Percentiles rank a stretch among this genome's conserved stretches.
Conservation (phyloP, 2,113 vertebrate genomes). For the Ophiodon elongatus region DNA sequence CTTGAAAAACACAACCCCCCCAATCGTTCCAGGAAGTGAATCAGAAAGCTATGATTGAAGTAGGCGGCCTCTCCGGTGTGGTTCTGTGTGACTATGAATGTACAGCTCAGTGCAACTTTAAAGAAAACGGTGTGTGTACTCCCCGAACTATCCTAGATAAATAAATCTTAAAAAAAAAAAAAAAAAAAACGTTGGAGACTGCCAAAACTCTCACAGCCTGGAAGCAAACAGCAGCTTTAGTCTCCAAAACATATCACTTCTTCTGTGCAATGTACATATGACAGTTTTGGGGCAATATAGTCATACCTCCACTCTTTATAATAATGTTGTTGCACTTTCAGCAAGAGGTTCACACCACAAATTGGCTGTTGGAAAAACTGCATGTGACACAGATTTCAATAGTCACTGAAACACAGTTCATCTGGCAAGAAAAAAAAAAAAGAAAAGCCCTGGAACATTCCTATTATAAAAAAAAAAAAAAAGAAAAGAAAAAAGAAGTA, state of each 20-base stretch:
- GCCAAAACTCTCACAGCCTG: conserved; percentile 32
- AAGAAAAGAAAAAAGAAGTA: conserved; percentile 10
- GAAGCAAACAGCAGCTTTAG: conserved; percentile 62
- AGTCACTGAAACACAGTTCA: conserved; percentile 14
- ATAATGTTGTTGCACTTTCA: conserved; percentile 49
- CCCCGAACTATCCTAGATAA: conserved; percentile 44
- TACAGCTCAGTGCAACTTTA: conserved; percentile 22
- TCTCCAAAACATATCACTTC: conserved; percentile 39
- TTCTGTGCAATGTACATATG: conserved; percentile 61
- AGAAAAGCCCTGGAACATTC: conserved; percentile 21
- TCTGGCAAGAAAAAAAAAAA: background rate
- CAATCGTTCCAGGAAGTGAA: conserved; percentile 35
- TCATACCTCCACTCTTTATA: conserved; percentile 46
- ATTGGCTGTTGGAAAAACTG: conserved; percentile 49
- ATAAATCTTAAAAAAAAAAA: conserved; percentile 40
- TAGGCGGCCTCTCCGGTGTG: conserved; percentile 34
- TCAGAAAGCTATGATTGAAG: conserved; percentile 41
- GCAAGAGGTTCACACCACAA: conserved; percentile 30
- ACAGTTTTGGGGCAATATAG: conserved; percentile 77
- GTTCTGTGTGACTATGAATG: conserved; percentile 31
- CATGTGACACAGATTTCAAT: conserved; percentile 43
- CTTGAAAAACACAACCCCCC: conserved; percentile 15
- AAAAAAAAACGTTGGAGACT: conserved; percentile 32
- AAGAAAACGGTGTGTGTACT: conserved; percentile 2
- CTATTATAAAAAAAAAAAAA: conserved; percentile 6